Conservation (phyloP, 1,140 invertebrate genomes). For the Dryas iulia region DNA sequence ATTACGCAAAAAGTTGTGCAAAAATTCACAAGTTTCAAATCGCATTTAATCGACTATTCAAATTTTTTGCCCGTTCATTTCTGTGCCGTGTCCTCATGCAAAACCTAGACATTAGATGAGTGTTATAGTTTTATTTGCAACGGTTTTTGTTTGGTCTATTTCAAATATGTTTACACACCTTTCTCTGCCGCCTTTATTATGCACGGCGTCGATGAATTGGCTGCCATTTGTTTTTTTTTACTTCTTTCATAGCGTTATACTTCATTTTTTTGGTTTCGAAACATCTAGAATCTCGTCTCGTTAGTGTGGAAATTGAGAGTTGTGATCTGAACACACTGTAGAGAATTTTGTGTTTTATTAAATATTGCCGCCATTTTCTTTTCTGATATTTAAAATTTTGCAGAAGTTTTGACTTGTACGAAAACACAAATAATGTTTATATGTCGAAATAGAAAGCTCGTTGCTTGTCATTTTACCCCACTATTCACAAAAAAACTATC, state of each 20-base stretch:
- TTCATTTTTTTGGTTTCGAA: background rate
- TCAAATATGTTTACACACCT: conserved; percentile 23
- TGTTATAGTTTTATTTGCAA: conserved; percentile 15
- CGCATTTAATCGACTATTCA: conserved; percentile 4
- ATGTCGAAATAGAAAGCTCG: background rate
- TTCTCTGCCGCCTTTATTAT: conserved; percentile 12
- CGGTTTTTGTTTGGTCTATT: conserved; percentile 6
- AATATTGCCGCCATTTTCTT: background rate
- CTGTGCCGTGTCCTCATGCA: conserved; percentile 3
- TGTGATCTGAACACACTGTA: background rate
- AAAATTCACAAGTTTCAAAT: conserved; percentile 1
- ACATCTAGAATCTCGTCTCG: background rate
- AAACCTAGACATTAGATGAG: conserved; percentile 8
- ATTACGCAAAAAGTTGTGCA: conserved; percentile 3
- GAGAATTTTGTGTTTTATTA: background rate
- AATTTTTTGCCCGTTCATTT: conserved; percentile 11
- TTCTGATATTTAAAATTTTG: background rate
- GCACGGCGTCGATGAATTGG: background rate
- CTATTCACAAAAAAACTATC: background rate
- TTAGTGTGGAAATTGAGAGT: background rate
- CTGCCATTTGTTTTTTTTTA: background rate
- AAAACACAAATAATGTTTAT: too few species aligned
- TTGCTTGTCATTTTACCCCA: background rate
- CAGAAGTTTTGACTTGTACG: too few species aligned
- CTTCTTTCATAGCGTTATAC: background rate